These are phyloP conservation scores for Dastarcus helophoroides DNA, from an alignment of 2,888 invertebrate species.

Conservation along the genomic window DNA sequence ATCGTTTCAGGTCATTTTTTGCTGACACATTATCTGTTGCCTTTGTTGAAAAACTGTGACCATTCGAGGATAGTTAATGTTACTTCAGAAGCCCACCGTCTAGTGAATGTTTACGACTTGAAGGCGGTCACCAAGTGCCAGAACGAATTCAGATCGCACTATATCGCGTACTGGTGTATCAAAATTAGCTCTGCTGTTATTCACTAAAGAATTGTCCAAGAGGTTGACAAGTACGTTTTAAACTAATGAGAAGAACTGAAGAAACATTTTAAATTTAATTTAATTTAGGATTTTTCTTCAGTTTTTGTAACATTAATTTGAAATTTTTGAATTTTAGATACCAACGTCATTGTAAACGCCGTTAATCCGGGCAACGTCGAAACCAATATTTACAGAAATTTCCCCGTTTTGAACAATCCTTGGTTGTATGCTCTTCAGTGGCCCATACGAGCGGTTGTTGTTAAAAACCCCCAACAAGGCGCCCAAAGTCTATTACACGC, in stretches of 20 bases:
- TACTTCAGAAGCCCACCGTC: conserved; percentile 35
- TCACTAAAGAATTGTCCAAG: conserved; percentile 31
- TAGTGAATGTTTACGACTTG: conserved; percentile 30
- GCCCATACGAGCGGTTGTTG: conserved; percentile 30
- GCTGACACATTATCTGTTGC: conserved; percentile 38
- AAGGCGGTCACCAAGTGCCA: conserved; percentile 25
- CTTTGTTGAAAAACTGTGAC: conserved; percentile 31
- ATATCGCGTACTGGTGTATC: conserved; percentile 33
- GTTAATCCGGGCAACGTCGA: conserved; percentile 39
- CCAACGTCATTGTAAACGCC: conserved; percentile 33
- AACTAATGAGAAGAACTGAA: too few relatives aligned
- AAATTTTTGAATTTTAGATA: conserved; percentile 27
- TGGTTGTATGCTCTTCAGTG: conserved; percentile 33
- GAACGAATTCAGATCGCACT: conserved; percentile 28
- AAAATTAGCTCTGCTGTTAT: conserved; percentile 32
- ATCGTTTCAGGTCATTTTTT: conserved; percentile 31
- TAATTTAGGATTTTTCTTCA: too few relatives aligned
- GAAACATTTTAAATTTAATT: too few relatives aligned
- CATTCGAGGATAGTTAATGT: conserved; percentile 40
- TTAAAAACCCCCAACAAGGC: conserved; percentile 35
- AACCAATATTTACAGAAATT: conserved; percentile 34
- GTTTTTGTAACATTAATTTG: too few relatives aligned
- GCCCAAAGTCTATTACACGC: conserved; percentile 35
- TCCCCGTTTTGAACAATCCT: conserved; percentile 29
- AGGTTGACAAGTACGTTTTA: conserved; percentile 27